These are phyloP conservation scores for Chamaedrilus cognettii DNA, from an alignment of 2,888 invertebrate species.

Conservation along the genomic window DNA sequence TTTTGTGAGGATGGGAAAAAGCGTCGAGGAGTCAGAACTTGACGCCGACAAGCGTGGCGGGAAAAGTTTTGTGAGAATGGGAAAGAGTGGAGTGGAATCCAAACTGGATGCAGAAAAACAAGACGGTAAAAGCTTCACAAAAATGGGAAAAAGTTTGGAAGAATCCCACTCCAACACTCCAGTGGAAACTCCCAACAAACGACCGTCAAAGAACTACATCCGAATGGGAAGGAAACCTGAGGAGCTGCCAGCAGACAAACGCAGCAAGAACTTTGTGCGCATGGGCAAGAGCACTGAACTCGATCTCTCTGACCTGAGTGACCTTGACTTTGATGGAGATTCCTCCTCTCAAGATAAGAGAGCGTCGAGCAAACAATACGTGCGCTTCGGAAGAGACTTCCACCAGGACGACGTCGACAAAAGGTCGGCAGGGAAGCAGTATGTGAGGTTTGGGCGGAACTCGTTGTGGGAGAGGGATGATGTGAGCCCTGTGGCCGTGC, in stretches of 20 bases:
- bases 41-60: neutral
- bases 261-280: neutral
- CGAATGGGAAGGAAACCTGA: neutral
- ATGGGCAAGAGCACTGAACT: neutral
- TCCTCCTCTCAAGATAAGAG: neutral
- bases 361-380: neutral
- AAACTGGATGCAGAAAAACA: too few relatives aligned
- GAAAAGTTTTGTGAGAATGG: neutral
- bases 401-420: neutral
- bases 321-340: neutral
- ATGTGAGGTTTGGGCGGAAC: neutral
- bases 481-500: neutral
- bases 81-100: conserved; percentile 1
- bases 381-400: neutral
- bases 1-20: neutral
- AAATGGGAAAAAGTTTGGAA: too few relatives aligned
- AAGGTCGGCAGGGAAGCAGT: neutral
- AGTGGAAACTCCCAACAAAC: neutral
- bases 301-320: too few relatives aligned
- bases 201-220: neutral
- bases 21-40: neutral
- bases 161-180: neutral
- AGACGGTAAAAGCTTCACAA: too few relatives aligned
- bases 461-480: neutral
- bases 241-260: neutral